phyloP scores from a whole-genome alignment of 2,797 vertebrate genomes.

The Paratrypauchen microcephalus region DNA sequence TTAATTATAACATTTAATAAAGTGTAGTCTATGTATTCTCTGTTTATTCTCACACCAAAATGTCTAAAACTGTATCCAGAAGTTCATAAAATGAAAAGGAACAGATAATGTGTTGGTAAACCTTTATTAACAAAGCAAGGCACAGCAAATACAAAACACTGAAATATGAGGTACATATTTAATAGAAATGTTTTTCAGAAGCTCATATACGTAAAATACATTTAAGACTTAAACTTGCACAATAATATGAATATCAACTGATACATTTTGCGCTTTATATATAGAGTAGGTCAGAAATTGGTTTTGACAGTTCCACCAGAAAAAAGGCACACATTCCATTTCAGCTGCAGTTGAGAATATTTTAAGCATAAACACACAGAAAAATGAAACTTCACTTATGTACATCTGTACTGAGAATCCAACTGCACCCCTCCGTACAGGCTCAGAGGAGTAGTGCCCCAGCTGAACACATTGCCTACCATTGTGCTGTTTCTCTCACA shows the following conservation, averaged over 20 bases:
- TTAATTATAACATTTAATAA: no score
- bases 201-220: neutral
- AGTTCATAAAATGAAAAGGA: neutral
- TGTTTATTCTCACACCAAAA: no score
- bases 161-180: constrained; percentile 9
- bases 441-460: constrained; percentile 79
- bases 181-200: constrained; percentile 23
- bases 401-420: constrained; percentile 77
- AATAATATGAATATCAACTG: neutral
- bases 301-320: no score
- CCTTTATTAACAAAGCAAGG: constrained; percentile 58
- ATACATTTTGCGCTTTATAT: no score
- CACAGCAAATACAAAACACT: constrained; percentile 36
- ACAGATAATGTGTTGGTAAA: constrained; percentile 1
- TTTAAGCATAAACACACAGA: constrained; percentile 14
- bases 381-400: constrained; percentile 36
- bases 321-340: no score
- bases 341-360: neutral
- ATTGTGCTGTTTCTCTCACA: constrained; percentile 63
- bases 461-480: constrained; percentile 80
- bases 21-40: neutral
- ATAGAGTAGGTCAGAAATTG: no score
- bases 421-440: constrained; percentile 80
- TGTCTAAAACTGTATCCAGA: neutral
- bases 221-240: neutral